These are phyloP conservation scores for Cremastinae sp. DNA, from an alignment of 2,888 invertebrate genomes.

Conservation along the genomic window DNA sequence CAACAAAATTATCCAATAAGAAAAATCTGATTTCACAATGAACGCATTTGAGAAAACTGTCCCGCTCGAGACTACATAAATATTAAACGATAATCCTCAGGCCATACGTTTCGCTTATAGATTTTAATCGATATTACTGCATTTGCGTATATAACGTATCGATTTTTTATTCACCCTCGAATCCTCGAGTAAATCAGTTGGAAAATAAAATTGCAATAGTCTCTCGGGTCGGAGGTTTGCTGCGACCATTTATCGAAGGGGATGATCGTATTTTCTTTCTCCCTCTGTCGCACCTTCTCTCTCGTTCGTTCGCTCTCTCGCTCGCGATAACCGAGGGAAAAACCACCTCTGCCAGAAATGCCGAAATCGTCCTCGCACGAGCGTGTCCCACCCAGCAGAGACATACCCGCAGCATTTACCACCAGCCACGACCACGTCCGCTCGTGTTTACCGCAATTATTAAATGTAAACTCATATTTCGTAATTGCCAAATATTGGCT, in stretches of 20 bases:
- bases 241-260: conserved; percentile 60
- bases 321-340: conserved; percentile 36
- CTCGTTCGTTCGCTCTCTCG: conserved; percentile 27
- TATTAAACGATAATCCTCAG: conserved; percentile 30
- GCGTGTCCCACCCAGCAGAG: conserved; percentile 34
- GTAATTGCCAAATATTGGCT: conserved; percentile 79
- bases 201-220: conserved; percentile 63
- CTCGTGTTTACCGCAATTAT: conserved; percentile 79
- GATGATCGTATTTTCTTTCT: conserved; percentile 44
- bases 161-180: conserved; percentile 50
- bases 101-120: conserved; percentile 34
- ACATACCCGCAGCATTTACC: conserved; percentile 67
- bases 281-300: conserved; percentile 18
- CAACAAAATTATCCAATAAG: no score
- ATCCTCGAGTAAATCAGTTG: conserved; percentile 60
- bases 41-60: neutral
- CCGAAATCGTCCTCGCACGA: conserved; percentile 38
- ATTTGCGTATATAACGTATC: conserved; percentile 39
- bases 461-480: conserved; percentile 79
- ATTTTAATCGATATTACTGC: conserved; percentile 47
- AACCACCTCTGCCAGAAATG: conserved; percentile 38
- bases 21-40: no score
- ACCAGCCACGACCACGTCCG: conserved; percentile 70
- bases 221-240: conserved; percentile 27
- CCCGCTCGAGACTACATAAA: conserved; percentile 19